These are phyloP conservation scores for Halocynthia aurantium DNA, from an alignment of 23 tunicate genomes.

Conservation along the genomic window DNA sequence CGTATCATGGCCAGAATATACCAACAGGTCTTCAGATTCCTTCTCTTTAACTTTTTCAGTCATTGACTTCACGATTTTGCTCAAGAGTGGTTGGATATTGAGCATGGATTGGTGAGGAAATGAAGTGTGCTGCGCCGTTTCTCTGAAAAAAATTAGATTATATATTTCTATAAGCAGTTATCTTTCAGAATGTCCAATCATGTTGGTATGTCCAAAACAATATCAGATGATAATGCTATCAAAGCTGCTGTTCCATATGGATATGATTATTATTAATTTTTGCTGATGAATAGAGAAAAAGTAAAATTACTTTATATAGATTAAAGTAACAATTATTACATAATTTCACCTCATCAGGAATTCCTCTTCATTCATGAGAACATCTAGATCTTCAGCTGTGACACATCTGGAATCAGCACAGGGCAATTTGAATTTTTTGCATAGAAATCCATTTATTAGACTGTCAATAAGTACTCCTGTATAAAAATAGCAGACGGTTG, in stretches of 20 bases:
- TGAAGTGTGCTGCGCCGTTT: neutral
- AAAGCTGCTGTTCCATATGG: too few species aligned
- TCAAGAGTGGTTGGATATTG: conserved; percentile 40
- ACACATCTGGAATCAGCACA: conserved; percentile 26
- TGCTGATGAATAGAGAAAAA: too few species aligned
- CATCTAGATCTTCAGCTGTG: conserved; percentile 31
- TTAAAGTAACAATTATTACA: neutral
- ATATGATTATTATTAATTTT: too few species aligned
- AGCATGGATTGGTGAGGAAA: conserved; percentile 38
- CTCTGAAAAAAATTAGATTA: neutral
- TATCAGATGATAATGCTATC: too few species aligned
- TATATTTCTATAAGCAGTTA: neutral
- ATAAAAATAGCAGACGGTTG: neutral
- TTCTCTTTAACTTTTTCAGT: neutral
- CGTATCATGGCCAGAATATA: conserved; percentile 70
- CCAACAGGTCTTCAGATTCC: conserved; percentile 11
- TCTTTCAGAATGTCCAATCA: too few species aligned
- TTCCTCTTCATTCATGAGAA: conserved; percentile 60
- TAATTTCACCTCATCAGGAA: conserved; percentile 33
- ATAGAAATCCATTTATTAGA: conserved; percentile 50
- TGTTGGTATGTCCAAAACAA: too few species aligned
- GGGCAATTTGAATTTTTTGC: conserved; percentile 54
- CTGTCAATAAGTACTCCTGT: conserved; percentile 57
- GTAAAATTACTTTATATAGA: too few species aligned
- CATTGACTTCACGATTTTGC: conserved; percentile 25